Conservation (phyloP, 2,888 invertebrate species). For the Limnephilus rhombicus region DNA sequence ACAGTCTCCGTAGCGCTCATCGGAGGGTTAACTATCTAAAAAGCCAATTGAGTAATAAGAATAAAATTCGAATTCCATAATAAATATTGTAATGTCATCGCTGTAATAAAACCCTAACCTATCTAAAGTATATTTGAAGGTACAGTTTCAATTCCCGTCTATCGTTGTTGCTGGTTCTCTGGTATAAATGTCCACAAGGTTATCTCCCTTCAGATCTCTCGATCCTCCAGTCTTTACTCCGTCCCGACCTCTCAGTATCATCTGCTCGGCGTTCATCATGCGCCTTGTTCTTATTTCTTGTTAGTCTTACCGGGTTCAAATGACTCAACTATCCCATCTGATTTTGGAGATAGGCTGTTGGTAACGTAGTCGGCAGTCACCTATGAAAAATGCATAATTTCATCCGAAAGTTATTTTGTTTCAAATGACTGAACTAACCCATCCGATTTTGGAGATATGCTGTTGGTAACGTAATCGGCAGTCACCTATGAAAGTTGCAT, state of each 20-base stretch:
- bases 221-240: neutral
- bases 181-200: slow-evolving; percentile 33
- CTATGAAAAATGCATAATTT: neutral
- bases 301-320: slow-evolving; percentile 60
- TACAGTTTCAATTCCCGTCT: neutral
- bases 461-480: neutral
- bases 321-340: slow-evolving; percentile 53
- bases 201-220: slow-evolving; percentile 46
- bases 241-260: slow-evolving; percentile 47
- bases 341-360: neutral
- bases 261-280: slow-evolving; percentile 45
- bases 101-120: no score
- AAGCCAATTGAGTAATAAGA: no score
- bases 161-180: neutral
- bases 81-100: no score
- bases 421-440: slow-evolving; percentile 53
- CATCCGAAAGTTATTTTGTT: no score
- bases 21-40: no score
- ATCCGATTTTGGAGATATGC: neutral
- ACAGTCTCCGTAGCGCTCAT: no score
- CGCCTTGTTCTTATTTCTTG: slow-evolving; percentile 58
- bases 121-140: no score
- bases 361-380: neutral
- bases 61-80: no score
- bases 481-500: neutral